A percentile compares a stretch with the other conserved stretches of the same genome.
Conservation (phyloP, 2,888 invertebrate genomes). For the Pseudoips prasinana region DNA sequence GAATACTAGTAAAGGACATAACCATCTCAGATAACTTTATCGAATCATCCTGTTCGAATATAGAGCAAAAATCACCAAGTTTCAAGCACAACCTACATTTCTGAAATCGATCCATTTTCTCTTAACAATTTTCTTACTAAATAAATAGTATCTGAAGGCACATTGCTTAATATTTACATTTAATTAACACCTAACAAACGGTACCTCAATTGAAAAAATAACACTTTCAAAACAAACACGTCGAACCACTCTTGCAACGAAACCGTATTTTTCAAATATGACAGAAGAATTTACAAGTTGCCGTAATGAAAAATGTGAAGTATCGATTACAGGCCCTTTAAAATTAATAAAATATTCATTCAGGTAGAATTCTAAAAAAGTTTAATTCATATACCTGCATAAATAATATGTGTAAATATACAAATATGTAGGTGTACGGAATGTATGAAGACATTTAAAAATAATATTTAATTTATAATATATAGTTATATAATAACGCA, state of each 20-base stretch:
- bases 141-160: conserved; percentile 4
- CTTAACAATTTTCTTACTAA: background rate
- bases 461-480: too few relatives aligned
- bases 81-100: conserved; percentile 74
- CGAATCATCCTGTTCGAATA: conserved; percentile 74
- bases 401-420: too few relatives aligned
- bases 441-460: too few relatives aligned
- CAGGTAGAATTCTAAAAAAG: too few relatives aligned
- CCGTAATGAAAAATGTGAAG: too few relatives aligned
- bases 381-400: too few relatives aligned
- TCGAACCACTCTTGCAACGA: background rate
- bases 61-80: conserved; percentile 74
- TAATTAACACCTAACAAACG: conserved; percentile 12
- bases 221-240: conserved; percentile 6
- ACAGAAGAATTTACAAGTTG: conserved; percentile 1
- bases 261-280: conserved; percentile 26
- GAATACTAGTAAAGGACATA: conserved; percentile 69
- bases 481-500: too few relatives aligned
- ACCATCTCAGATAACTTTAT: conserved; percentile 74
- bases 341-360: too few relatives aligned
- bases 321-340: too few relatives aligned
- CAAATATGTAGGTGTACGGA: too few relatives aligned
- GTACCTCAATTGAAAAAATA: conserved; percentile 6
- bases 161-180: conserved; percentile 21
- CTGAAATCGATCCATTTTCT: conserved; percentile 57